These are phyloP conservation scores for Pachliopta kotzebuea DNA, from an alignment of 2,888 invertebrate species.

Conservation along the genomic window DNA sequence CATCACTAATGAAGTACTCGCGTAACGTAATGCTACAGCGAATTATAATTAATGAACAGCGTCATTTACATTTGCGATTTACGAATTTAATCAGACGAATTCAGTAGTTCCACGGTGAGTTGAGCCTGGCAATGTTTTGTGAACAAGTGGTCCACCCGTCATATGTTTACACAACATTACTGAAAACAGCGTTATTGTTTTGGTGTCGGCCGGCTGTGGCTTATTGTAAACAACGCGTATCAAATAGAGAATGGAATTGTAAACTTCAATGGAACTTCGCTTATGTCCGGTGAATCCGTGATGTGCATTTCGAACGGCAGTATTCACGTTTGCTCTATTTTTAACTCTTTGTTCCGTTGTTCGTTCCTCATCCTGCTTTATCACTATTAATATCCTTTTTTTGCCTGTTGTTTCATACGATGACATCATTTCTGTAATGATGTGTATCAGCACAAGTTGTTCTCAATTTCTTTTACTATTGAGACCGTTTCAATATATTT, in stretches of 20 bases:
- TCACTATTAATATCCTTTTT: no score
- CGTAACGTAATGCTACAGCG: not conserved
- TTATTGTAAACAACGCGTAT: conserved; percentile 27
- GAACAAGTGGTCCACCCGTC: conserved; percentile 16
- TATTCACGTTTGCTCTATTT: conserved; percentile 18
- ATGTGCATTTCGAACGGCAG: conserved; percentile 23
- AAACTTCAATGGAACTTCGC: conserved; percentile 27
- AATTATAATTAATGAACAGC: conserved; percentile 11
- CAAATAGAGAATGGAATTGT: conserved; percentile 25
- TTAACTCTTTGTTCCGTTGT: conserved; percentile 10
- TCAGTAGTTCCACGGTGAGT: conserved; percentile 14
- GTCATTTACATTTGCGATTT: conserved; percentile 8
- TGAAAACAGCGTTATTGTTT: conserved; percentile 25
- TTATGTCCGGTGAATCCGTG: conserved; percentile 30
- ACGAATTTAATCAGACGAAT: conserved; percentile 22
- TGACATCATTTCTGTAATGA: no score
- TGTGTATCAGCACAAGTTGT: no score
- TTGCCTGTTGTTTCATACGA: no score
- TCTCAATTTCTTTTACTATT: no score
- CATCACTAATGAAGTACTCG: not conserved
- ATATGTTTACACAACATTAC: conserved; percentile 25
- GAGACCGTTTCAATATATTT: no score
- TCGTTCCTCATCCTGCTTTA: no score
- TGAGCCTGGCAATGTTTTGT: conserved; percentile 21
- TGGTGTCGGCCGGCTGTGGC: conserved; percentile 12